Base-by-base conservation (phyloP, 1,140 invertebrate genomes). In the Drosophila insularis region DNA sequence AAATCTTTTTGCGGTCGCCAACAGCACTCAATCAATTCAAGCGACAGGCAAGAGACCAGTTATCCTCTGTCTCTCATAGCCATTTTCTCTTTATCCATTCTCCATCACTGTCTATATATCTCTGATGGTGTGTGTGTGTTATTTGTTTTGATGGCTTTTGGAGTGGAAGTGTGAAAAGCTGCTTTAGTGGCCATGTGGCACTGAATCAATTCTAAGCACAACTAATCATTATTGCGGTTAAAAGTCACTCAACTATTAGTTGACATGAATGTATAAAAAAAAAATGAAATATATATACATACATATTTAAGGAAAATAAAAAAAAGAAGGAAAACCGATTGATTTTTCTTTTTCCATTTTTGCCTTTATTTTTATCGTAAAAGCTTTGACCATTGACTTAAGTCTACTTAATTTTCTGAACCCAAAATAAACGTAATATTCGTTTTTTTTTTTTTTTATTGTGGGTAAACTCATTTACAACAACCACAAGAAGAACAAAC, bases 21-120 rank as follows among this genome's bases (percentile, higher is more conserved):
- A 71, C 66, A 80, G 74, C 78, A 85, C 81, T 85, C 81, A 85
- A 86, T 85, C 81, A 85, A 78, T 81, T 80, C 68, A 65, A 75
- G 72, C 50, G 53, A 63, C 21, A 13, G 53, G 39, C 27, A 46
- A 53, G 21, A 62, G 40, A 21, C 8, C 8, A 17, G 10, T 23
- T 31, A 40, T 14, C n/a, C 43, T 19, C 14, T 46, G 43, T 19
- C 14, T 46, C 43, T 7, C 43, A 6, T 6, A 27, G 27, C 27
- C 27, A 27, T 27, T 27, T 27, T 27, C 27, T 27, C 27, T 27
- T 27, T 5, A 27, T 27, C 27, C 27, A 27, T 27, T 46, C 43
- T 21, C 7, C 17, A 50, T 50, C 17, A 21, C 8, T 21, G 43
- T 58, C 55, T 58, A 7, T 39, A 4, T 23, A 32, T 55, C 4